Evolutionary conservation across 2,113 vertebrate genomes (phyloP), one percentile per base, ranked within the genome.

Genomic region (Pomatorhinus ruficollis): DNA sequence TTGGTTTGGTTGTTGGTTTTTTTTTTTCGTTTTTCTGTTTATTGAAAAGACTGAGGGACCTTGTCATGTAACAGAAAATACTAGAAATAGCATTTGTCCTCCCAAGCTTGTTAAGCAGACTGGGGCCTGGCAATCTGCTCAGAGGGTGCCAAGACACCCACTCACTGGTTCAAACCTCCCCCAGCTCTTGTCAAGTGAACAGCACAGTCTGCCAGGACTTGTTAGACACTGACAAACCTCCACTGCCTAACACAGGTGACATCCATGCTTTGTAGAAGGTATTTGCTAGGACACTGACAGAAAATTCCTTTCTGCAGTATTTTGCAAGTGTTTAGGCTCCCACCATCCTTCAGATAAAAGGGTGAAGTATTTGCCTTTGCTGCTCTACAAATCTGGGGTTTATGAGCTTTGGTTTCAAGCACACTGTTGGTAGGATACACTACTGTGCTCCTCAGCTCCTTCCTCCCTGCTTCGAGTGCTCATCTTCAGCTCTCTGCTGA

Each of bases 211-310:
- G 54, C 35, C 66, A 92, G 71, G 47, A 80, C 37, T 71, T 47
- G 54, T 45, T 35, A n/a, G 5, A 54, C 33, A 50, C 20, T 52
- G 54, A 54, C 61, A 79, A 70, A 65, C 42, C 31, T 31, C 31
- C 71, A 24, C 25, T 11, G 45, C 56, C 44, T 45, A 45, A 30
- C n/a, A 20, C 40, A 56, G n/a, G 42, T 61, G 50, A 70, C 30
- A 65, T 14, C 16, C 35, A 22, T 4, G 18, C 11, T 37, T 56
- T 79, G n/a, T 12, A 31, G 33, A 75, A 77, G 11, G 13, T 35
- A 68, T 5, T 23, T 0, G 0, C 63, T 53, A 45, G 25, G 84
- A 53, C 0, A 0, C 0, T 28, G 30, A 37, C 16, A 47, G 30
- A 27, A 37, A 18, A n/a, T 27, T 19, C 44, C 21, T 72, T 71